Percentiles rank a stretch among this genome's conserved stretches.
These are phyloP conservation scores for Pristionchus maxplancki DNA, from an alignment of 2,888 invertebrate species.

Conservation along the genomic window DNA sequence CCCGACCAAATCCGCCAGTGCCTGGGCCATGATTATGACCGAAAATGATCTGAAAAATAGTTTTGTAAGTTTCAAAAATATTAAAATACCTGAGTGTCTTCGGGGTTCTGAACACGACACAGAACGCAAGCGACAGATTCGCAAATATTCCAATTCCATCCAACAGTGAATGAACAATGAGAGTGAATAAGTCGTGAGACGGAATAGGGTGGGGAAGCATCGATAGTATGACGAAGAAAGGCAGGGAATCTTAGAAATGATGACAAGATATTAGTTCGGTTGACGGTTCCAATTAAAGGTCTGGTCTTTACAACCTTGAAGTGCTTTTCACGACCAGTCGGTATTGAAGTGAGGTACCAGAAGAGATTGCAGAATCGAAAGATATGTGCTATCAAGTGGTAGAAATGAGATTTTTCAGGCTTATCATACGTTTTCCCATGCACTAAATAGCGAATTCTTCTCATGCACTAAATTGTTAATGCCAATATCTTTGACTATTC, in stretches of 20 bases:
- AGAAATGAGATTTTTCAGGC: too few relatives aligned
- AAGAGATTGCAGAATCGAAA: too few relatives aligned
- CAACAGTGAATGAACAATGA: background rate
- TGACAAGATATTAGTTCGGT: background rate
- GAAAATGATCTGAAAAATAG: background rate
- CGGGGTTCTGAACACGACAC: background rate
- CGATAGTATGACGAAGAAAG: background rate
- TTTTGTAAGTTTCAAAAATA: background rate
- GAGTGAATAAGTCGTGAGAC: background rate
- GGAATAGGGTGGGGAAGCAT: background rate
- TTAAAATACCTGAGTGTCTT: background rate
- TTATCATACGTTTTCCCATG: too few relatives aligned
- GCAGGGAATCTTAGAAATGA: background rate
- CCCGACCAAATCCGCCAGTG: background rate
- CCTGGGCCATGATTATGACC: background rate
- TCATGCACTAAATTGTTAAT: too few relatives aligned
- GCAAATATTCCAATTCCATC: background rate
- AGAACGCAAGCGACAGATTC: background rate
- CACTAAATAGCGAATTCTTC: too few relatives aligned
- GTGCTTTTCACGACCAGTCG: too few relatives aligned
- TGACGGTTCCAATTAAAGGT: background rate
- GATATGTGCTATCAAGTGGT: too few relatives aligned
- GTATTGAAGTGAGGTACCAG: too few relatives aligned
- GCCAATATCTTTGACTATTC: too few relatives aligned
- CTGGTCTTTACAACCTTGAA: too few relatives aligned